Base-by-base conservation (phyloP, 2,797 vertebrate genomes). In the Rousettus madagascariensis region DNA sequence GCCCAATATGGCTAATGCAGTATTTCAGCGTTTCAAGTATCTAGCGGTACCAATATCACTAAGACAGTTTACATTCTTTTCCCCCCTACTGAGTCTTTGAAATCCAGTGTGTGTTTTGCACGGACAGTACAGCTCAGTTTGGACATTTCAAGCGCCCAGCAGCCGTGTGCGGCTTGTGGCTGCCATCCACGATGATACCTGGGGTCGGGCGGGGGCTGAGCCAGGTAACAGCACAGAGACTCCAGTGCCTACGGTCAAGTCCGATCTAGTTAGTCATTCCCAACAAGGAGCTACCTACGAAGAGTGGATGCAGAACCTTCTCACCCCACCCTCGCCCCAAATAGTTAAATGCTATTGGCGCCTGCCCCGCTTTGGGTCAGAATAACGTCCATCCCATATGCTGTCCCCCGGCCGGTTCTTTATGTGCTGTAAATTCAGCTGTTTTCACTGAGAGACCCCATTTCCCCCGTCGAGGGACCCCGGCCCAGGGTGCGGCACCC, bases 141-240 rank as follows among this genome's bases (percentile, higher is more conserved):
- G 22, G 41, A 36, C 85, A 22, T 19, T 49, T 13, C n/a, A 3
- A 30, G 55, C 3, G 41, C 41, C 12, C 16, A 19, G n/a, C 0
- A 46, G 24, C 55, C 9, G 15, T 1, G 3, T 36, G 69, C 22
- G 55, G 41, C 69, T 74, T 1, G 16, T 28, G 69, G 55, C 43
- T 41, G 71, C 57, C 0, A 0, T 20, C 12, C 1, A 46, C 5
- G 1, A 15, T 19, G 74, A 6, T n/a, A 13, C 49, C 17, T 0
- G 20, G n/a, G 26, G 4, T 49, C 15, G 49, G 49, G 49, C 49
- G 15, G 49, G 49, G 49, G 49, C 36, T 7, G 53, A 17, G 11
- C 15, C 53, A 5, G 28, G 26, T 24, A 1, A 33, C 10, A 8
- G 12, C 46, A n/a, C 13, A 41, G 57, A 41, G 57, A 38, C 16